Evolutionary conservation across 2,797 vertebrate genomes (phyloP), one percentile per base, ranked within the genome.

Genomic region (Epinephelus malabaricus): DNA sequence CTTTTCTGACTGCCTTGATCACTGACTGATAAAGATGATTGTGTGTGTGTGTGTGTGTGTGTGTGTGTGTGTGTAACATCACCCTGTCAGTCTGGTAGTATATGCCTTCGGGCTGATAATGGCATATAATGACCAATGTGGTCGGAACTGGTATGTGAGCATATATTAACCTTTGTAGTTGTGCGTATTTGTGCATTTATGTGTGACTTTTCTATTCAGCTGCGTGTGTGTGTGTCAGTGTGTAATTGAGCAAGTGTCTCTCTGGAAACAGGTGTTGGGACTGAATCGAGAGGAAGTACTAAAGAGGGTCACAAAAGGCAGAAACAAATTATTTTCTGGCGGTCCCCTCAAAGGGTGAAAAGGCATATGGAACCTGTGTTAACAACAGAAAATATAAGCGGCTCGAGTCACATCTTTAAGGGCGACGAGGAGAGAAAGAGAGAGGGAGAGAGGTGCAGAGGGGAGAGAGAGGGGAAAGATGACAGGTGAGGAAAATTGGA

Each of bases 401-500:
- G 27, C 60, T 71, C 53, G 15, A 47, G 54, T 74, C 59, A 73
- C 60, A 46, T 82, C 56, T 64, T 59, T 62, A 69, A 51, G 60
- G 46, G 59, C 40, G 61, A 43, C 27, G 43, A 34, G 3, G 25
- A 78, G 27, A 34, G 51, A 43, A 53, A 75, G 18, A 50, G 49
- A 17, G 27, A 25, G 18, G 21, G 6, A 59, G 34, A 27, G 14
- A 25, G 64, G 25, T 45, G 46, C 6, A 0, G 54, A 70, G 30
- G 27, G n/a, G 34, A 34, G 34, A 34, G 4, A 40, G 64, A 6
- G 54, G 51, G 61, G 53, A 55, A 11, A 50, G 68, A 86, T 72
- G 81, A 79, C 69, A 71, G 76, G 83, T 87, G 86, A 80, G 64
- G 68, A 81, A 83, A 90, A 86, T 76, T 83, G 81, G 27, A 78